Evolutionary conservation across 2,888 invertebrate species (phyloP), one percentile per base, ranked within the genome.

Genomic region (Pasiphila rectangulata): DNA sequence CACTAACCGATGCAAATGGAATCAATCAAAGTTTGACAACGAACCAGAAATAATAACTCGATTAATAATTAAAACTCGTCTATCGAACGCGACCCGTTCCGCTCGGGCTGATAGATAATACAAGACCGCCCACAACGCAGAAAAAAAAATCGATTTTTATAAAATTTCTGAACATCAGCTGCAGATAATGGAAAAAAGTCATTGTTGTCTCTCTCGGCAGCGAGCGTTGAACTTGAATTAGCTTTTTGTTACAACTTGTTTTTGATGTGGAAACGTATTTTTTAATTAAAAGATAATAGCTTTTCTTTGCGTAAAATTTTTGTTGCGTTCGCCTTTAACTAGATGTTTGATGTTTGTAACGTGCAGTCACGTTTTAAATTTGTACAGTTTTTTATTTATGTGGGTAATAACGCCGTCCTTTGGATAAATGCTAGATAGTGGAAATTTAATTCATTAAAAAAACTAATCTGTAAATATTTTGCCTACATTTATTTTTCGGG

Each of bases 161-260:
- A 63, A 64, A 68, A 71, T 68, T 64, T n/a, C 63, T 67, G 67
- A 66, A 63, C 60, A 67, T 72, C 67, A 64, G 63, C 65, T 59
- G 57, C 54, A 67, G 72, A 71, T 72, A 75, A 75, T 76, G 71
- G 72, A 68, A 71, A 24, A 74, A 76, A 74, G 62, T 71, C 65
- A 55, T 62, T 67, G 69, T 60, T 64, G 56, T 58, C 60, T 66
- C 55, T 54, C 48, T 51, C 53, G 41, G 36, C 46, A 20, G 36
- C 47, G 59, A 56, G 40, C 58, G 42, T 40, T 59, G 57, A 63
- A 61, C 60, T 58, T 41, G 12, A 21, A 27, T 46, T 45, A 55
- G 52, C 49, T 52, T 56, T 58, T 56, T 56, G 43, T 47, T 45
- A 39, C 24, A 51, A 46, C 46, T 52, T 49, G 47, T 50, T 53